These are phyloP conservation scores for Arenaria interpres DNA, from an alignment of 2,113 vertebrate genomes.

Conservation along the genomic window DNA sequence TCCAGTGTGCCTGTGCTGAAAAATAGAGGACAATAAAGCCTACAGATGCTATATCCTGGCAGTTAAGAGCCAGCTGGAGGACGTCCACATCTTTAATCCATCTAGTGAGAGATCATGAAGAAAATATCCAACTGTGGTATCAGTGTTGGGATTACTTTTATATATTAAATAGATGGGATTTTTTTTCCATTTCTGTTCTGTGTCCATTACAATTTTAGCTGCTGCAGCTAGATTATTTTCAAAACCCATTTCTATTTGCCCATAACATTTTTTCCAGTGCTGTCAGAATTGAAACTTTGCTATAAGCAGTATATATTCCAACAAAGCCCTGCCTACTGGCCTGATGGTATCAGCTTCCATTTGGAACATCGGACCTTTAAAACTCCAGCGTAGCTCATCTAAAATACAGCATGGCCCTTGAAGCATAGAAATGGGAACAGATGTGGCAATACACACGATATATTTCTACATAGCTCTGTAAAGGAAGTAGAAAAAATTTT, in stretches of 20 bases:
- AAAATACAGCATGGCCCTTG: not conserved
- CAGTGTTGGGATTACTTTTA: not conserved
- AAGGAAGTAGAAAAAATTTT: not conserved
- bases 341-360: not conserved
- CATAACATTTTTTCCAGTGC: not conserved
- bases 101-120: not conserved
- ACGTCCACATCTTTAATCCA: slow-evolving; percentile 1
- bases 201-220: not conserved
- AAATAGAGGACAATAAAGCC: not conserved
- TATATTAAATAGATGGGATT: not conserved
- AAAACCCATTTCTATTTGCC: not conserved
- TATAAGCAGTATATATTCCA: not conserved
- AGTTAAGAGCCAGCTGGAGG: slow-evolving; percentile 18
- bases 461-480: not conserved
- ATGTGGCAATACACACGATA: not conserved
- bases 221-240: not conserved
- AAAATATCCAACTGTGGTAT: slow-evolving; percentile 9
- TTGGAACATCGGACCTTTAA: not conserved
- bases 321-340: not conserved
- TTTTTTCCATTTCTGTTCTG: not conserved
- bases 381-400: not conserved
- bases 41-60: slow-evolving; percentile 1
- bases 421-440: not conserved
- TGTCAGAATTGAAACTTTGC: not conserved
- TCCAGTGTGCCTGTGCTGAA: not conserved